A percentile compares a stretch with the other conserved stretches of the same genome.
phyloP scores from a whole-genome alignment of 2,888 invertebrate species.

The Phalera bucephala region DNA sequence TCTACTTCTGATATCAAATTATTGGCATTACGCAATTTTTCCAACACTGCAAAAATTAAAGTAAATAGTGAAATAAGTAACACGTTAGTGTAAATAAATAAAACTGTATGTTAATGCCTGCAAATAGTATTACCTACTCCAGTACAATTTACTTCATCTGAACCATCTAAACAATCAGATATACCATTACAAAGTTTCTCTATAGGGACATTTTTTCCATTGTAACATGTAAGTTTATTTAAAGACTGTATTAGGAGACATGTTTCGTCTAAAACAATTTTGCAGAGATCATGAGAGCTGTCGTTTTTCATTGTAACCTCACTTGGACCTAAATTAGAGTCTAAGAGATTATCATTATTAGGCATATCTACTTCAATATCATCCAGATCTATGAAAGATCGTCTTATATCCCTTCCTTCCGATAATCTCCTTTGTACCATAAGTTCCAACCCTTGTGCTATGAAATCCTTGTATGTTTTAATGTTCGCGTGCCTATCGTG shows the following conservation, averaged over 20 bases:
- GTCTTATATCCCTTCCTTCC: slow-evolving; percentile 10
- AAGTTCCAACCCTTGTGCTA: slow-evolving; percentile 30
- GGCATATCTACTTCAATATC: background rate
- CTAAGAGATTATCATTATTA: background rate
- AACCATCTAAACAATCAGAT: slow-evolving; percentile 48
- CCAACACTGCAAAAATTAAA: slow-evolving; percentile 41
- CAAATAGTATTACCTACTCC: slow-evolving; percentile 55
- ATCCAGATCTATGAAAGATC: slow-evolving; percentile 12
- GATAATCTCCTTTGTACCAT: slow-evolving; percentile 26
- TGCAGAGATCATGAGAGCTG: slow-evolving; percentile 25
- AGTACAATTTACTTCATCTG: slow-evolving; percentile 58
- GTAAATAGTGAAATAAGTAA: no score
- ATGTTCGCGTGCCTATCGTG: slow-evolving; percentile 29
- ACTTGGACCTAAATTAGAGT: background rate
- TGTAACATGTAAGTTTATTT: slow-evolving; percentile 44
- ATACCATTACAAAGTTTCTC: slow-evolving; percentile 56
- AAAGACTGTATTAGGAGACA: slow-evolving; percentile 49
- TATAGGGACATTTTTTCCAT: slow-evolving; percentile 39
- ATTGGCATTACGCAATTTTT: slow-evolving; percentile 39
- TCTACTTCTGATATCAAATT: slow-evolving; percentile 41
- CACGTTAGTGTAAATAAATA: no score
- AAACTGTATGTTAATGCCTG: no score
- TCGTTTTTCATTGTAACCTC: background rate
- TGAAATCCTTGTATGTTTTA: slow-evolving; percentile 35
- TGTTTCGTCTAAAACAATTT: slow-evolving; percentile 27